Evolutionary conservation across 2,888 invertebrate genomes (phyloP), one percentile per base, ranked within the genome.

Genomic region (Epiperipatus broadwayi): DNA sequence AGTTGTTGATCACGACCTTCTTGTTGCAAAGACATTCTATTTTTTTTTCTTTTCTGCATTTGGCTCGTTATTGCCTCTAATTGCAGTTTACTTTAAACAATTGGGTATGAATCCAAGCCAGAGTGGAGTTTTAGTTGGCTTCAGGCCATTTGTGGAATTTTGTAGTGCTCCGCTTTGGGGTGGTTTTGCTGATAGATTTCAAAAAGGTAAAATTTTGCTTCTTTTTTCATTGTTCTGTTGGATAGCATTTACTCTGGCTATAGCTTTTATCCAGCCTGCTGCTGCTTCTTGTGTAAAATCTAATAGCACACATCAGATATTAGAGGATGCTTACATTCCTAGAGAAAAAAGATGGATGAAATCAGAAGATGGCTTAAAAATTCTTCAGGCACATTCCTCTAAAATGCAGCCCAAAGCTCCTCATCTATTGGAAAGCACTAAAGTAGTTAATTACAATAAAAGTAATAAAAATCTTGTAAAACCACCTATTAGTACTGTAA

Each of bases 21-120:
- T 95, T 48, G 77, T 89, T 39, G 87, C 89, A 49, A 95, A 97
- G 63, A 77, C 84, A 16, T 97, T 97, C 64, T 97, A 97, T 61
- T 93, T 99, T 65, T 93, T 93, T 70, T 97, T 95, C 66, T 97
- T 93, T 63, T 87, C 93, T 29, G 93, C 95, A 1, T 97, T 97
- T 58, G 97, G 97, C 4, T 89, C 89, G 1, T 70, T 97, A 12
- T 97, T 95, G 58, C 97, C 97, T 0, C 66, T 99, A 44, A 83
- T 97, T 78, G 95, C 91, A 25, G 85, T 97, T 32, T 99, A 95
- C 65, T 97, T 97, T 69, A 99, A 97, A 65, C 95, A 95, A 67
- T 78, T 95, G 76, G 91, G 91, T 43, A 91, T 97, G 89, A 93
- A 91, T 62, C 84, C 93, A 1, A 78, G 79, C 14, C 91, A 93